Percentiles rank a stretch among this genome's conserved stretches.
These are phyloP conservation scores for Stegodyphus mimosarum DNA, from an alignment of 1,140 invertebrate species.

Conservation along the genomic window DNA sequence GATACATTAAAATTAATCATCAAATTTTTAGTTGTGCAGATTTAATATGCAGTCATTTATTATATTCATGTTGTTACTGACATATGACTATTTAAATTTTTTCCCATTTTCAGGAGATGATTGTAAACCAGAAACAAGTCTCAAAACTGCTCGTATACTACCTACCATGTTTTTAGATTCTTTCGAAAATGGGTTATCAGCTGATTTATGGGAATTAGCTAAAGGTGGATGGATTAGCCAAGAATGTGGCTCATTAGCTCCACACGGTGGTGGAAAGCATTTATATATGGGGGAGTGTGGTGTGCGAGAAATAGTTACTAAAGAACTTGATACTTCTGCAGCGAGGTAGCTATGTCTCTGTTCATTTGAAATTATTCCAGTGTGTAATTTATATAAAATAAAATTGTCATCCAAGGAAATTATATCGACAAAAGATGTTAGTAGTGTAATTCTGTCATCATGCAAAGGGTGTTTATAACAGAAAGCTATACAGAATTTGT, in stretches of 20 bases:
- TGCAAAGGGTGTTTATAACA: no score
- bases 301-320: conserved; percentile 68
- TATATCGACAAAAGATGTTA: no score
- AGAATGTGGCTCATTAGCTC: conserved; percentile 69
- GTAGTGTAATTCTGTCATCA: no score
- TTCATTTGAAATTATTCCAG: no score
- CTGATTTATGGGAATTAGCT: conserved; percentile 67
- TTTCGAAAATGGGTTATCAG: conserved; percentile 68
- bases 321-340: conserved; percentile 67
- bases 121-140: conserved; percentile 64
- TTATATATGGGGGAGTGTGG: conserved; percentile 71
- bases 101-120: conserved; percentile 64
- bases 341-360: conserved; percentile 63
- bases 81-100: background rate
- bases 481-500: no score
- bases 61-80: no score
- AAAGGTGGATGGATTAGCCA: conserved; percentile 69
- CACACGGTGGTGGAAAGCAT: conserved; percentile 70
- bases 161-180: conserved; percentile 67
- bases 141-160: conserved; percentile 53
- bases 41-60: no score
- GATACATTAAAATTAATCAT: no score
- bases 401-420: no score
- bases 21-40: no score
- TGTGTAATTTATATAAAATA: no score